Conservation (phyloP, 2,888 invertebrate genomes). For the Lymantria dispar region DNA sequence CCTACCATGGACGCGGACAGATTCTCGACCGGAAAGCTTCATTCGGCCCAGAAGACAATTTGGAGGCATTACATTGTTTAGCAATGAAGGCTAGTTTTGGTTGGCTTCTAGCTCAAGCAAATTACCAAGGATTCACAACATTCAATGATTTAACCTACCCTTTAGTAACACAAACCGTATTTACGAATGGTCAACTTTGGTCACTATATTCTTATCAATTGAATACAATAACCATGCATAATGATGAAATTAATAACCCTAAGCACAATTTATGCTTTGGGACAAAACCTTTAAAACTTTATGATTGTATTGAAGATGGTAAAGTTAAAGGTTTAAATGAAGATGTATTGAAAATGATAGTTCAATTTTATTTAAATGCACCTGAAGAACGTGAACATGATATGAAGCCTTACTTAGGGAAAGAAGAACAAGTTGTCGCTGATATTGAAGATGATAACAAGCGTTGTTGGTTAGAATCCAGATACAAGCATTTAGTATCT, state of each 20-base stretch:
- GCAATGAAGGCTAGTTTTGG: constrained; percentile 91
- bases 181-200: constrained; percentile 94
- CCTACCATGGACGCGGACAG: constrained; percentile 87
- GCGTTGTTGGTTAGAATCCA: constrained; percentile 86
- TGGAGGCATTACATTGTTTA: constrained; percentile 87
- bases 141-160: constrained; percentile 96
- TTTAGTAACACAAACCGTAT: constrained; percentile 91
- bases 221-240: constrained; percentile 89
- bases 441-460: constrained; percentile 87
- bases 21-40: constrained; percentile 69
- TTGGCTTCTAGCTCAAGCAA: constrained; percentile 90
- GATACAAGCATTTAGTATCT: constrained; percentile 86
- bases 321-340: constrained; percentile 91
- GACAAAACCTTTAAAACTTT: constrained; percentile 87
- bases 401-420: constrained; percentile 88
- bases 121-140: constrained; percentile 94
- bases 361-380: constrained; percentile 88
- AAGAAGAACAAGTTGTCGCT: constrained; percentile 81
- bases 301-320: constrained; percentile 87
- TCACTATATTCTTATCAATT: constrained; percentile 95
- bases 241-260: constrained; percentile 85
- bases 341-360: constrained; percentile 86
- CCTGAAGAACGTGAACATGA: constrained; percentile 84
- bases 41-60: constrained; percentile 79
- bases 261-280: constrained; percentile 92